phyloP scores from a whole-genome alignment of 1,140 invertebrate species.

The Wasmannia auropunctata region DNA sequence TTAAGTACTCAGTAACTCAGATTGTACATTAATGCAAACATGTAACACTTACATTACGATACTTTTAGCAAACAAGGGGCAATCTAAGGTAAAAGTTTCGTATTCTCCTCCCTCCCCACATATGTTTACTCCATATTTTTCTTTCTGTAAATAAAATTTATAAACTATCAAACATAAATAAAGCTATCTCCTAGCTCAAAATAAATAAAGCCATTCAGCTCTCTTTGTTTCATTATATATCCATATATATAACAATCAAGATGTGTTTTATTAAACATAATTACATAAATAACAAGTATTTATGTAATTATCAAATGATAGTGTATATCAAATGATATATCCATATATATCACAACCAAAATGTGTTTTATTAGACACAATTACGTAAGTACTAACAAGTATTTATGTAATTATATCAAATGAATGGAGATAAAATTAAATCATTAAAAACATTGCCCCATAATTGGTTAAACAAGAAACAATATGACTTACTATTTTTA shows the following conservation, averaged over 20 bases:
- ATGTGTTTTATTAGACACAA: too few relatives aligned
- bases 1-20: not conserved
- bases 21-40: slow-evolving; percentile 21
- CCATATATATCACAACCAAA: too few relatives aligned
- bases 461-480: slow-evolving; percentile 68
- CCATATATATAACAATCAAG: not conserved
- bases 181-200: not conserved
- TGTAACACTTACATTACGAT: slow-evolving; percentile 93
- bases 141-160: slow-evolving; percentile 87
- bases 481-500: slow-evolving; percentile 90
- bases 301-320: too few relatives aligned
- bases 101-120: slow-evolving; percentile 99
- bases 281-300: too few relatives aligned
- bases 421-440: too few relatives aligned
- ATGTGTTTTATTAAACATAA: too few relatives aligned
- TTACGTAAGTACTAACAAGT: too few relatives aligned
- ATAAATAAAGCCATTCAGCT: slow-evolving; percentile 1
- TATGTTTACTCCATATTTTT: slow-evolving; percentile 98
- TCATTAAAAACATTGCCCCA: too few relatives aligned
- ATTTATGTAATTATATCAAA: too few relatives aligned
- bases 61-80: slow-evolving; percentile 96
- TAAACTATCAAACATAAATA: not conserved
- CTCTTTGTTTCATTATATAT: not conserved
- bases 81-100: slow-evolving; percentile 98
- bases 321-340: too few relatives aligned